phyloP scores from a whole-genome alignment of 2,113 vertebrate species.

The Steatornis caripensis region DNA sequence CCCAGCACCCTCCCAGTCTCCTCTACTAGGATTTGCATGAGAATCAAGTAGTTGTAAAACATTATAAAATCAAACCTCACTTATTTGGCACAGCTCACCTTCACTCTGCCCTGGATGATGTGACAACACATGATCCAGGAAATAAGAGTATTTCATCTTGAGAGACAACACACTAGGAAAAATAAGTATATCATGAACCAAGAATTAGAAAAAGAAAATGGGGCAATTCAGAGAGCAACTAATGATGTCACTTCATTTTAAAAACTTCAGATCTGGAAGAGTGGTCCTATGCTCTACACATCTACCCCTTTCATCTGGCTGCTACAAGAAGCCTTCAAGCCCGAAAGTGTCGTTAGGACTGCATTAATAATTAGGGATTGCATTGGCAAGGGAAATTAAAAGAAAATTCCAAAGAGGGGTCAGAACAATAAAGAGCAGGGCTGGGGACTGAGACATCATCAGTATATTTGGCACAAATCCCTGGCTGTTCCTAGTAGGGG shows the following conservation, averaged over 20 bases:
- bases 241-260: neutral
- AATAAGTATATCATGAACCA: neutral
- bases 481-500: neutral
- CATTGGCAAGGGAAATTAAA: neutral
- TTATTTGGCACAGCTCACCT: neutral
- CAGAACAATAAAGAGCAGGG: neutral
- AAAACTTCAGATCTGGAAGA: neutral
- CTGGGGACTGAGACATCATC: neutral
- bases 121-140: neutral
- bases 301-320: neutral
- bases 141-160: neutral
- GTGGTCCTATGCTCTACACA: neutral
- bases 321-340: neutral
- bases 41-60: neutral
- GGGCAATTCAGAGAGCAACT: neutral
- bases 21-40: neutral
- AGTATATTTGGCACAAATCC: neutral
- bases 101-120: neutral
- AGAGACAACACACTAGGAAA: neutral
- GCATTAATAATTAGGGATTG: neutral
- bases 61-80: neutral
- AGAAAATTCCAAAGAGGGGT: neutral
- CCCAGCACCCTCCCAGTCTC: neutral
- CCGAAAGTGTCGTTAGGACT: neutral
- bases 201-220: neutral